Evolutionary conservation across 2,113 vertebrate species (phyloP).

Genomic region (Indicator maculatus): DNA sequence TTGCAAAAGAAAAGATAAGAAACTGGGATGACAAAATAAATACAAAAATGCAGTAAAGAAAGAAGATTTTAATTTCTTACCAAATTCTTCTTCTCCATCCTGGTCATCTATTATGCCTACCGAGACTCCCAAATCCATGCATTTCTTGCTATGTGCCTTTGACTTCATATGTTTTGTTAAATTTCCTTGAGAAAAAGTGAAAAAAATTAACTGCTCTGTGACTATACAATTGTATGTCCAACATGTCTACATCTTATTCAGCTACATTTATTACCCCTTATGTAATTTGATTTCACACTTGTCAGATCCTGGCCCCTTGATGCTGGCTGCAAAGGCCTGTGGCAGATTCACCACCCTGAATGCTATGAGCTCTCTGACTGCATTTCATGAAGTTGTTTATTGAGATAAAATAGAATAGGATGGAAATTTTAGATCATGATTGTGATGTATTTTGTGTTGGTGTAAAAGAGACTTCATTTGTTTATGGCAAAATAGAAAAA

Average conservation of each 20-base stretch:
- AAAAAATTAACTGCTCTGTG: neutral
- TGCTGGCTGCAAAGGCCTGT: neutral
- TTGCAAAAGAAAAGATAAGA: neutral
- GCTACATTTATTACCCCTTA: neutral
- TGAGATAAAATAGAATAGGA: neutral
- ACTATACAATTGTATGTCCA: neutral
- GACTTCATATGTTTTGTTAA: conserved; percentile 99
- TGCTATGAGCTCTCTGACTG: neutral
- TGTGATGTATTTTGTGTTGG: neutral
- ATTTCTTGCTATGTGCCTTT: conserved; percentile 99
- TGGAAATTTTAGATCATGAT: neutral
- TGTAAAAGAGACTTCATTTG: neutral
- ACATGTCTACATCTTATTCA: neutral
- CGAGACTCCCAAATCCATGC: conserved; percentile 94
- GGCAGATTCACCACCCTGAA: neutral
- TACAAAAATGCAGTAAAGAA: neutral
- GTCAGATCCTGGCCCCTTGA: neutral
- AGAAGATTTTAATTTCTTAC: conserved; percentile 76
- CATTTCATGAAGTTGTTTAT: neutral
- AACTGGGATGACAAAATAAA: neutral
- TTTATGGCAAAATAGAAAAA: neutral
- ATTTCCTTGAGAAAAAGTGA: conserved; percentile 83
- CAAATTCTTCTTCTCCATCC: conserved; percentile 95
- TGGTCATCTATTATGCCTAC: conserved; percentile 89
- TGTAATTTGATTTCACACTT: neutral